phyloP scores from a whole-genome alignment of 1,140 invertebrate genomes.

The Diplogasteroides magnus region DNA sequence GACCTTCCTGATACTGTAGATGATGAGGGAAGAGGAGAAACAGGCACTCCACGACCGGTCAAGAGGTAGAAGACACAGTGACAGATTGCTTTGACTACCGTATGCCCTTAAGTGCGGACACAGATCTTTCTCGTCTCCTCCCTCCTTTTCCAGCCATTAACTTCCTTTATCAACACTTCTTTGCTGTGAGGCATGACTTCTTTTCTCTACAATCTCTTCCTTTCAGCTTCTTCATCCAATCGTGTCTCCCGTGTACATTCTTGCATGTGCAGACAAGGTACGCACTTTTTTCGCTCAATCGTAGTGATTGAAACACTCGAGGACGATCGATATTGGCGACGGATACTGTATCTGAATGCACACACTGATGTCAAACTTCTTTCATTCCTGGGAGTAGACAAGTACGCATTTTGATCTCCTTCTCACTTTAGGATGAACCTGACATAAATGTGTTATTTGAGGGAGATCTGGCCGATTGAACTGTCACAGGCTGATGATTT shows the following conservation, averaged over 20 bases:
- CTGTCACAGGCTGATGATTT: background rate
- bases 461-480: constrained; percentile 12
- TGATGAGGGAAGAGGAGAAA: too few species aligned
- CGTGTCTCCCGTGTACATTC: background rate
- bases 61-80: too few species aligned
- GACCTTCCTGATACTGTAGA: too few species aligned
- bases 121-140: background rate
- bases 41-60: too few species aligned
- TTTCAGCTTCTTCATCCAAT: background rate
- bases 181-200: too few species aligned
- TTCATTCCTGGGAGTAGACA: background rate
- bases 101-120: background rate
- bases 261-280: background rate
- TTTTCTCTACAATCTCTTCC: too few species aligned
- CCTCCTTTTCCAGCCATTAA: background rate
- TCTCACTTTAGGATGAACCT: background rate
- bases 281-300: too few species aligned
- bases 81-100: background rate
- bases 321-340: constrained; percentile 3
- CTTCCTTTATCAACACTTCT: background rate
- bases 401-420: background rate
- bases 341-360: constrained; percentile 8
- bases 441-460: background rate
- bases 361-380: constrained; percentile 15
- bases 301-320: too few species aligned